Conservation (phyloP, 2,113 vertebrate species). For the Hypomesus transpacificus region DNA sequence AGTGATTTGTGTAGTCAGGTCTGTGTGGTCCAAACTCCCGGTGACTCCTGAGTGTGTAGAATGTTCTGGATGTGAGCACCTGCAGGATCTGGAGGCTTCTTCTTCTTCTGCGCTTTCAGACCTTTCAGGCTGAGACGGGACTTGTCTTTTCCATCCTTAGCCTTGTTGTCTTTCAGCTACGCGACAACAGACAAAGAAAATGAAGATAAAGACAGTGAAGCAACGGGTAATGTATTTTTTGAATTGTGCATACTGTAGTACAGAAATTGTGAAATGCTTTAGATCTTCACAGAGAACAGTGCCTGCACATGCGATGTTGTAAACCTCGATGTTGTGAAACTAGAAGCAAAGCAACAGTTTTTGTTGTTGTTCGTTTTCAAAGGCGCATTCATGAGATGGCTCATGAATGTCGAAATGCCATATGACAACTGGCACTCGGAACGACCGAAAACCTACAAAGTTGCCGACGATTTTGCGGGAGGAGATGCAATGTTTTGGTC, state of each 20-base stretch:
- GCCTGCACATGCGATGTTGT: no score
- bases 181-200: conserved; percentile 30
- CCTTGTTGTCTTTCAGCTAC: conserved; percentile 73
- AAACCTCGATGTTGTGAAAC: no score
- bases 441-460: conserved; percentile 47
- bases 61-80: conserved; percentile 65
- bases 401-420: no score
- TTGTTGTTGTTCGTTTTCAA: no score
- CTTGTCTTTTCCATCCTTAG: conserved; percentile 71
- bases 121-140: conserved; percentile 60
- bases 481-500: conserved; percentile 65
- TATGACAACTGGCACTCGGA: not conserved
- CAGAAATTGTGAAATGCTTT: no score
- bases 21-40: not conserved
- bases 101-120: conserved; percentile 70
- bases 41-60: not conserved
- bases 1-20: conserved; percentile 6
- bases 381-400: no score
- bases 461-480: conserved; percentile 60
- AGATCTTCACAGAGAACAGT: no score
- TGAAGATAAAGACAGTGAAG: not conserved
- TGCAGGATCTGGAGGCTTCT: conserved; percentile 76
- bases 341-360: no score
- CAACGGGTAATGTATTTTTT: not conserved
- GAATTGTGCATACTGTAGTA: not conserved